phyloP scores from a whole-genome alignment of 2,888 invertebrate genomes.

The Lacanobia oleracea region DNA sequence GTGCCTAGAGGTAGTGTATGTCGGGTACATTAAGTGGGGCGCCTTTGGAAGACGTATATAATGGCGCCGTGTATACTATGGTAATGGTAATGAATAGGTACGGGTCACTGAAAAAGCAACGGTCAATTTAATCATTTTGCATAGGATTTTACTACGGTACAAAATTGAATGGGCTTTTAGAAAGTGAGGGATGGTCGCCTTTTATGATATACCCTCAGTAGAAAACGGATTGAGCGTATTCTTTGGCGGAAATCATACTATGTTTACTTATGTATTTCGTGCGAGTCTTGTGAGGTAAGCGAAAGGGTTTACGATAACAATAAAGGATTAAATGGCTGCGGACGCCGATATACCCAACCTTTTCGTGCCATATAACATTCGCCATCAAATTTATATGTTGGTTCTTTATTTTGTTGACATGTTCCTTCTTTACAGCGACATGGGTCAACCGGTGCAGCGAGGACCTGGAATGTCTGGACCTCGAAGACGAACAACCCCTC shows the following conservation, averaged over 20 bases:
- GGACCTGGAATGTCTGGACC: conserved; percentile 90
- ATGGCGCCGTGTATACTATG: no score
- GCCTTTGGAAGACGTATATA: no score
- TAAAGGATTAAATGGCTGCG: conserved; percentile 47
- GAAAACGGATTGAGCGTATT: conserved; percentile 3
- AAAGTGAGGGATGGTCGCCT: neutral
- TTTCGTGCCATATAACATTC: conserved; percentile 32
- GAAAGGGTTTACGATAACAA: conserved; percentile 51
- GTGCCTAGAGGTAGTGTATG: no score
- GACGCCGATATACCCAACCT: conserved; percentile 16
- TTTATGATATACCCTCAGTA: conserved; percentile 12
- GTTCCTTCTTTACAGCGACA: conserved; percentile 89
- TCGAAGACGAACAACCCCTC: conserved; percentile 88
- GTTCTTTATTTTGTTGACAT: conserved; percentile 10
- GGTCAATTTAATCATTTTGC: conserved; percentile 8
- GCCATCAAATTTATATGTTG: conserved; percentile 16
- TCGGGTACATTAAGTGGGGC: no score
- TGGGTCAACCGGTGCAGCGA: conserved; percentile 94
- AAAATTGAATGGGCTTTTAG: conserved; percentile 10
- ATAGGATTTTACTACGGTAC: conserved; percentile 1
- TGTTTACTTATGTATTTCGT: conserved; percentile 22
- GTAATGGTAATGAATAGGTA: neutral
- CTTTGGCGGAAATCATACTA: conserved; percentile 18
- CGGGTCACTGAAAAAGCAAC: neutral
- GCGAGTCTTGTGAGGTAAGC: conserved; percentile 34